Percentiles rank a stretch among this genome's conserved stretches.
These are phyloP conservation scores for Cololabis saira DNA, from an alignment of 2,113 vertebrate species.

Conservation along the genomic window DNA sequence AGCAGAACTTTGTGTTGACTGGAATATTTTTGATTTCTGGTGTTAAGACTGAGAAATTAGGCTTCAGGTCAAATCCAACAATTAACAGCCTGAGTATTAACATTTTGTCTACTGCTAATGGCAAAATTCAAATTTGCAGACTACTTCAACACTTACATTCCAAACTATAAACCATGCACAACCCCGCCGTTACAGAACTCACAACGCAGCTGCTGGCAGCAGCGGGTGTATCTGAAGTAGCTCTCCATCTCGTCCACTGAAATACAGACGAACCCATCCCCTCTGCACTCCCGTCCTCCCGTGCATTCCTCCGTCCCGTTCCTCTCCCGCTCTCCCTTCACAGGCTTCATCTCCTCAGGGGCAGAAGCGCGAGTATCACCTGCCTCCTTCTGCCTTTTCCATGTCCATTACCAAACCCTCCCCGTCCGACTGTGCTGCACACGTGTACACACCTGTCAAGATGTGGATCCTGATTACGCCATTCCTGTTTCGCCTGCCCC, in stretches of 20 bases:
- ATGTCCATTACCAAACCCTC: conserved; percentile 14
- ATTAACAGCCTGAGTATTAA: too few relatives aligned
- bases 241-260: conserved; percentile 77
- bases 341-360: conserved; percentile 18
- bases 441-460: conserved; percentile 43
- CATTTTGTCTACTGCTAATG: too few relatives aligned
- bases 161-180: not conserved
- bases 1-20: too few relatives aligned
- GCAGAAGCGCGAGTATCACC: not conserved
- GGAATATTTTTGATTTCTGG: not conserved
- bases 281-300: not conserved
- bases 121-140: not conserved
- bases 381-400: conserved; percentile 20
- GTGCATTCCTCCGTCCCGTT: conserved; percentile 24
- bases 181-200: conserved; percentile 45
- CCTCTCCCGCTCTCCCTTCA: conserved; percentile 24
- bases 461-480: conserved; percentile 21
- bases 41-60: too few relatives aligned
- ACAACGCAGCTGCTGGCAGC: conserved; percentile 76
- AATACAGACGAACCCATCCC: conserved; percentile 61
- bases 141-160: too few relatives aligned
- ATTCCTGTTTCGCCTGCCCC: conserved; percentile 24
- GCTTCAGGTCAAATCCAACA: too few relatives aligned
- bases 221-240: conserved; percentile 71
- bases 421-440: conserved; percentile 6